Conservation (phyloP, 2,113 vertebrate species). For the Pelobates fuscus region DNA sequence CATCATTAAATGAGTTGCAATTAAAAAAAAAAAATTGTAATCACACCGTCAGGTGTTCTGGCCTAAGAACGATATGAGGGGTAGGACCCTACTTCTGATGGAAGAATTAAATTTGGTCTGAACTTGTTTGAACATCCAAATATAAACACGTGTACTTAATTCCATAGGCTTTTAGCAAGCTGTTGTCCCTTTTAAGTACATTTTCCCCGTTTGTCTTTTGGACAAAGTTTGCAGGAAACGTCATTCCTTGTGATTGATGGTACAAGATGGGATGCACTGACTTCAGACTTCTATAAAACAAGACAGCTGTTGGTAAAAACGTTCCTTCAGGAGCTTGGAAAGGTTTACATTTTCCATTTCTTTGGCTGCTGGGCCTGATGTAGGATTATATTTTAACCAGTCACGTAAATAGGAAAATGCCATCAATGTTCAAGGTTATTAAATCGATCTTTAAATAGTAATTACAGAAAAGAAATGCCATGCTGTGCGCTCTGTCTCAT, state of each 20-base stretch:
- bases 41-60: slow-evolving; percentile 78
- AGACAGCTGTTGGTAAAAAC: slow-evolving; percentile 86
- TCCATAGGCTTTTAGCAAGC: slow-evolving; percentile 74
- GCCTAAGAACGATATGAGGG: slow-evolving; percentile 69
- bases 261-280: slow-evolving; percentile 78
- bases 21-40: slow-evolving; percentile 76
- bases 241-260: slow-evolving; percentile 78
- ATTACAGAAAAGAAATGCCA: slow-evolving; percentile 65
- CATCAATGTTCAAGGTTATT: slow-evolving; percentile 73
- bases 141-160: slow-evolving; percentile 85
- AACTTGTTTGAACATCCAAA: slow-evolving; percentile 70
- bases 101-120: slow-evolving; percentile 72
- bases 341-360: slow-evolving; percentile 84
- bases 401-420: slow-evolving; percentile 80
- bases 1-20: slow-evolving; percentile 73
- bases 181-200: slow-evolving; percentile 74
- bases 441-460: slow-evolving; percentile 80
- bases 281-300: slow-evolving; percentile 85
- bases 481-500: slow-evolving; percentile 5
- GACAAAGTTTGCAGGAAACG: slow-evolving; percentile 84
- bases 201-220: slow-evolving; percentile 71
- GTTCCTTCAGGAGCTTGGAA: slow-evolving; percentile 79
- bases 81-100: slow-evolving; percentile 70
- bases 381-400: slow-evolving; percentile 72
- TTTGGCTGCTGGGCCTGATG: slow-evolving; percentile 70